These are phyloP conservation scores for Procambarus clarkii DNA, from an alignment of 1,140 invertebrate species.

Conservation along the genomic window DNA sequence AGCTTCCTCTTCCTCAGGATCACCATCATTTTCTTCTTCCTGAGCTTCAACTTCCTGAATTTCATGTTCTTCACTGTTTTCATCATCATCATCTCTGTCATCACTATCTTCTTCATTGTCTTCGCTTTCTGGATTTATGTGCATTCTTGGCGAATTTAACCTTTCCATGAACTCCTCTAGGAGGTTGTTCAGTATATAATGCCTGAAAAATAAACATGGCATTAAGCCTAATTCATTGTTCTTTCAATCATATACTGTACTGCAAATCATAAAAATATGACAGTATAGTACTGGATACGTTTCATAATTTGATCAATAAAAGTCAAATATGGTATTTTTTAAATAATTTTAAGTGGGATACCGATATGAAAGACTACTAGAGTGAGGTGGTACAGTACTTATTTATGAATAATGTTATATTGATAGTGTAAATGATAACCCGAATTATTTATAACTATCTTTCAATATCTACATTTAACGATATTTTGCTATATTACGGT, in stretches of 20 bases:
- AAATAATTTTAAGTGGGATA: too few species aligned
- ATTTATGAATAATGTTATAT: too few species aligned
- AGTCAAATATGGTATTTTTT: too few species aligned
- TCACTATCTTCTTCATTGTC: neutral
- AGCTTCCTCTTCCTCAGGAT: neutral
- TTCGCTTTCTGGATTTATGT: neutral
- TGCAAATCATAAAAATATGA: neutral
- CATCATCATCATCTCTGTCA: neutral
- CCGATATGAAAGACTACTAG: too few species aligned
- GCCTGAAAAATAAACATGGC: neutral
- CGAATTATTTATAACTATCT: too few species aligned
- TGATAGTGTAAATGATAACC: too few species aligned
- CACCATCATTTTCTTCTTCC: neutral
- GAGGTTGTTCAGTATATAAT: neutral
- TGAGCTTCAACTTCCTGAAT: neutral
- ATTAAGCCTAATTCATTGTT: too few species aligned
- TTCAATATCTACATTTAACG: too few species aligned
- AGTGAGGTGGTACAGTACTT: too few species aligned
- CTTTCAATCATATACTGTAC: neutral
- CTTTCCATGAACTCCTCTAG: neutral
- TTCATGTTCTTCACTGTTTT: neutral
- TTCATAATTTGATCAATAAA: too few species aligned
- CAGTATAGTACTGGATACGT: too few species aligned
- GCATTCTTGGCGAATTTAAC: neutral
- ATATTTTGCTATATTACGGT: too few species aligned